These are phyloP conservation scores for Campoletis sonorensis DNA, from an alignment of 1,140 invertebrate species.

Conservation along the genomic window DNA sequence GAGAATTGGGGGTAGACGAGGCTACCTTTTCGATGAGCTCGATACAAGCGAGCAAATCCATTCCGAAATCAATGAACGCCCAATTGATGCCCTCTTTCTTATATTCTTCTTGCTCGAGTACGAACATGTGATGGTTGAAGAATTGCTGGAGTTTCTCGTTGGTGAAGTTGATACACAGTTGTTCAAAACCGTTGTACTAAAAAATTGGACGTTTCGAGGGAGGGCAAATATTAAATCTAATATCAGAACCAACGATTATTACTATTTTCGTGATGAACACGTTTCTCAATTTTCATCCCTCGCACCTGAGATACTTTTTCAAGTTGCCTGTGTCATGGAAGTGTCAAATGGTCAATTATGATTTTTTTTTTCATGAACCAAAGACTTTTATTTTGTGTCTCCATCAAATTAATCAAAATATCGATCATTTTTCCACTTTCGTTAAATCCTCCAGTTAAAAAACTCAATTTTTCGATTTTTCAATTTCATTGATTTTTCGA, in stretches of 20 bases:
- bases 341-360: not conserved
- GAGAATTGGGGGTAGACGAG: conserved; percentile 46
- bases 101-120: conserved; percentile 98
- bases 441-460: too few species aligned
- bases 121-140: conserved; percentile 99
- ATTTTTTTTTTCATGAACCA: not conserved
- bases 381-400: not conserved
- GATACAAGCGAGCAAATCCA: conserved; percentile 97
- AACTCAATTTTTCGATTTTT: too few species aligned
- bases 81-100: conserved; percentile 95
- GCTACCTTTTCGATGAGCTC: conserved; percentile 97
- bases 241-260: not conserved
- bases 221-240: not conserved
- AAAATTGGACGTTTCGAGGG: conserved; percentile 49
- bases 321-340: not conserved
- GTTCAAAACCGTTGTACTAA: conserved; percentile 98
- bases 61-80: conserved; percentile 98
- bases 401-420: too few species aligned
- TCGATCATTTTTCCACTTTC: too few species aligned
- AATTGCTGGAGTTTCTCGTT: conserved; percentile 98
- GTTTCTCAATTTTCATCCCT: not conserved
- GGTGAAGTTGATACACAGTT: conserved; percentile 99
- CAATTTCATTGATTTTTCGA: too few species aligned
- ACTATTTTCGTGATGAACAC: not conserved
- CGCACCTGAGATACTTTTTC: not conserved